Evolutionary conservation across 2,113 vertebrate genomes (phyloP).

Genomic region (Mola mola): DNA sequence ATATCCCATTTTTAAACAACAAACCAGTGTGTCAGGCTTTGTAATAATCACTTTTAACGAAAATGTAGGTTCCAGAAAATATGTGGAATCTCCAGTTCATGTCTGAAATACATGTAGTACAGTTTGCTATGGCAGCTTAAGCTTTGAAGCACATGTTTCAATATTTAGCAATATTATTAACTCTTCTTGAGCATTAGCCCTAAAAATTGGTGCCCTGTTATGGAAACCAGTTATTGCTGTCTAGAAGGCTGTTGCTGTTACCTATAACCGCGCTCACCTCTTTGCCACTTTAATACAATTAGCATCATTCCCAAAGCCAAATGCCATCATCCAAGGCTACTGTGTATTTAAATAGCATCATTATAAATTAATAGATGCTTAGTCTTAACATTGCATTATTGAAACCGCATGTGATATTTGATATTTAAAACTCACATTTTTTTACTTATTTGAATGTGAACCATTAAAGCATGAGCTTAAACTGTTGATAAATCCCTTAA

Average conservation of each 20-base stretch:
- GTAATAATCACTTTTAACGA: conserved; percentile 37
- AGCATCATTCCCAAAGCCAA: conserved; percentile 3
- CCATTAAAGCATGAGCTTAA: too few relatives aligned
- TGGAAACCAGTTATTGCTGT: conserved; percentile 11
- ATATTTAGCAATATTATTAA: conserved; percentile 23
- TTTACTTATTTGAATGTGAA: not conserved
- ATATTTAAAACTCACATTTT: conserved; percentile 6
- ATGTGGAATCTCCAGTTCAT: not conserved
- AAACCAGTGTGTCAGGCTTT: conserved; percentile 35
- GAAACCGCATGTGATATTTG: conserved; percentile 7
- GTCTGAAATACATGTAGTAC: conserved; percentile 24
- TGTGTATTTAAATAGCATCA: conserved; percentile 7
- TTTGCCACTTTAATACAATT: conserved; percentile 20
- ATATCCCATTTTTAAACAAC: conserved; percentile 35
- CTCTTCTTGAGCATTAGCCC: conserved; percentile 9
- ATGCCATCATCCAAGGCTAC: conserved; percentile 13
- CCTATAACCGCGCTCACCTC: not conserved
- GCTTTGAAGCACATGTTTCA: conserved; percentile 26
- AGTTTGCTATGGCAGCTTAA: conserved; percentile 21
- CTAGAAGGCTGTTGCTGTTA: conserved; percentile 13
- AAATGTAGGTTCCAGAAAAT: conserved; percentile 14
- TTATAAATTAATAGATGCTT: conserved; percentile 3
- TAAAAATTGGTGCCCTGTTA: conserved; percentile 9
- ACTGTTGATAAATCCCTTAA: conserved; percentile 22
- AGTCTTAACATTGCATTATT: conserved; percentile 4